Base-by-base conservation (phyloP, 53 echinoderm and acorn worm species). In the Arbacia lixula region DNA sequence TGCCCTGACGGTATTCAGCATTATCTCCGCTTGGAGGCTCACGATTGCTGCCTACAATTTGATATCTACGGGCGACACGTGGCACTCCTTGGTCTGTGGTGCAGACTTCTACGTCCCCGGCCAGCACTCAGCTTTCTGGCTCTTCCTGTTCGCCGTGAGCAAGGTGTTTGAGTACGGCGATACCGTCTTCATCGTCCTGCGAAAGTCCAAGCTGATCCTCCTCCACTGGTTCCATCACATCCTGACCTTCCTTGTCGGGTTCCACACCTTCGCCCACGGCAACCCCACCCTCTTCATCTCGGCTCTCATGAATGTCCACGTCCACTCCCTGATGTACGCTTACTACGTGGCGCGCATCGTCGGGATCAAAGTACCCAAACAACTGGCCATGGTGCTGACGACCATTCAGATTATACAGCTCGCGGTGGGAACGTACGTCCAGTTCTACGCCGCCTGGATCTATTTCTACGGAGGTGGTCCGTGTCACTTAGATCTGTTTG, bases 201-300 rank as follows among this genome's bases (percentile, higher is more conserved):
- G 91, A 5, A 94, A 94, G 50, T 83, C 86, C 43, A 83, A 80
- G 10, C 83, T 94, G 14, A 91, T 94, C 32, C 87, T 94, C 49
- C 89, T 94, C 6, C 94, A 94, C 87, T 94, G 91, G 91, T 91
- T 88, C 26, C 94, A 94, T 24, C 94, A 94, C 88, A 88, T 91
- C 60, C 71, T 91, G 5, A 91, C 91, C 2, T 89, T 94, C 41
- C 84, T 94, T 12, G 91, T 91, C 43, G 66, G 89, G 0, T 94
- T 89, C 84, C 72, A 72, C 31, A 72, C 71, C 41, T 85, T 49
- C 73, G 72, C 71, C 43, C 89, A 91, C 72, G 84, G 89, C 72
- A 89, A 91, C 61, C 84, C 91, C 4, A 85, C 85, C 8, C 91
- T 89, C 43, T 53, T 86, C 11, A 63, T 91, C 37, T 75, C 91